phyloP scores from a whole-genome alignment of 1,140 invertebrate genomes.

The Drosophila kikkawai region DNA sequence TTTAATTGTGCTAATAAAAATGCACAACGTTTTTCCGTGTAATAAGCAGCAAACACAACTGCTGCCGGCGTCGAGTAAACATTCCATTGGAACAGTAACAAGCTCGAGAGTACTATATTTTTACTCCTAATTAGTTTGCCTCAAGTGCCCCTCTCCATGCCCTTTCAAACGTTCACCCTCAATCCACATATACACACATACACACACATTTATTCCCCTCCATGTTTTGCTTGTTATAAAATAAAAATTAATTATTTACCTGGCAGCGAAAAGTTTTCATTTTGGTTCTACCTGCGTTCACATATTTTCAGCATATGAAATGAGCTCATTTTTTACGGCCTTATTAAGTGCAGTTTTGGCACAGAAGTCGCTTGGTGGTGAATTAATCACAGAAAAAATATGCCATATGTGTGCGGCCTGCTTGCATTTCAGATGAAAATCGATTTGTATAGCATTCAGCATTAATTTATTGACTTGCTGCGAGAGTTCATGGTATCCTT shows the following conservation, averaged over 20 bases:
- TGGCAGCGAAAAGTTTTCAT: constrained; percentile 46
- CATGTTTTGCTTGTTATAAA: constrained; percentile 17
- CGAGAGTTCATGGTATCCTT: constrained; percentile 16
- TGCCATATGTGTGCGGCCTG: not conserved
- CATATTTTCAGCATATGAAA: constrained; percentile 57
- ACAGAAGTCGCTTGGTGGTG: not conserved
- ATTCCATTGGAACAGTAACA: constrained; percentile 27
- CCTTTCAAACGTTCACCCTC: not conserved
- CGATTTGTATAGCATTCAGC: constrained; percentile 47
- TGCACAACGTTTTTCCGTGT: not conserved
- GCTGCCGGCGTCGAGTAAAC: constrained; percentile 28
- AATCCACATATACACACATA: not conserved
- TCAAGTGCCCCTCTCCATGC: constrained; percentile 7
- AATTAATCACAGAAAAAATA: constrained; percentile 23
- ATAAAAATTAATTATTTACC: constrained; percentile 73
- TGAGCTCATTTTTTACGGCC: constrained; percentile 34
- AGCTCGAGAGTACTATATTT: constrained; percentile 38
- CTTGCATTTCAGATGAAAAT: constrained; percentile 62
- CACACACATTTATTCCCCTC: not conserved
- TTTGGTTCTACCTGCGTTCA: constrained; percentile 29
- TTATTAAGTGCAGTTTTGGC: constrained; percentile 30
- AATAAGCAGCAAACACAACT: constrained; percentile 3
- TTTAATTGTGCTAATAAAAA: not conserved
- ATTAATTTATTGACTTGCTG: constrained; percentile 27
- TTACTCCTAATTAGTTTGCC: constrained; percentile 55